phyloP scores from a whole-genome alignment of 2,888 invertebrate genomes.

The Diaphora mendica region DNA sequence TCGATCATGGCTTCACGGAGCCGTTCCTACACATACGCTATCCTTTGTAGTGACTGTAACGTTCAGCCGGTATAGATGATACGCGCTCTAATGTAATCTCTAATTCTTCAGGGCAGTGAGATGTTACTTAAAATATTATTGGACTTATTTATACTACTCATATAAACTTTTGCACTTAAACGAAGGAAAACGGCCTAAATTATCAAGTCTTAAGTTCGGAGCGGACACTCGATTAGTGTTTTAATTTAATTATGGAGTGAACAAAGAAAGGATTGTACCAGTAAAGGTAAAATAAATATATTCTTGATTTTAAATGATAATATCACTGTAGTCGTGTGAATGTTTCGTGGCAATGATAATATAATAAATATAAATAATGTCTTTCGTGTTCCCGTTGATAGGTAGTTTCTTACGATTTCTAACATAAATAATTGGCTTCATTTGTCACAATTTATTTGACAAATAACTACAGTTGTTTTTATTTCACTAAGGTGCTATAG shows the following conservation, averaged over 20 bases:
- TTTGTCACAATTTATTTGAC: conserved; percentile 32
- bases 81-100: conserved; percentile 63
- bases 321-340: conserved; percentile 24
- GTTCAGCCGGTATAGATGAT: conserved; percentile 63
- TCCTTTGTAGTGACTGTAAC: conserved; percentile 71
- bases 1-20: conserved; percentile 68
- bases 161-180: conserved; percentile 42
- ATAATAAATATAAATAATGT: conserved; percentile 44
- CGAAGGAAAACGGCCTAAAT: conserved; percentile 49
- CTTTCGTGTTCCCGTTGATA: conserved; percentile 19
- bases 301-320: conserved; percentile 36
- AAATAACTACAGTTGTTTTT: conserved; percentile 26
- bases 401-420: conserved; percentile 34
- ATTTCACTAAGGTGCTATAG: conserved; percentile 17
- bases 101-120: conserved; percentile 50
- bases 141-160: conserved; percentile 30
- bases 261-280: conserved; percentile 78
- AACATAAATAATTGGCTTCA: conserved; percentile 34
- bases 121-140: conserved; percentile 49
- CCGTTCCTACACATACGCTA: conserved; percentile 63
- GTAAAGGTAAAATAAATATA: conserved; percentile 69
- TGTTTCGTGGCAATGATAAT: conserved; percentile 35
- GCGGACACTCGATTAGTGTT: conserved; percentile 70
- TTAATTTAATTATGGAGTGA: conserved; percentile 77
- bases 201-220: conserved; percentile 44